Evolutionary conservation across 2,113 vertebrate species (phyloP).

Genomic region (Raja brachyura): DNA sequence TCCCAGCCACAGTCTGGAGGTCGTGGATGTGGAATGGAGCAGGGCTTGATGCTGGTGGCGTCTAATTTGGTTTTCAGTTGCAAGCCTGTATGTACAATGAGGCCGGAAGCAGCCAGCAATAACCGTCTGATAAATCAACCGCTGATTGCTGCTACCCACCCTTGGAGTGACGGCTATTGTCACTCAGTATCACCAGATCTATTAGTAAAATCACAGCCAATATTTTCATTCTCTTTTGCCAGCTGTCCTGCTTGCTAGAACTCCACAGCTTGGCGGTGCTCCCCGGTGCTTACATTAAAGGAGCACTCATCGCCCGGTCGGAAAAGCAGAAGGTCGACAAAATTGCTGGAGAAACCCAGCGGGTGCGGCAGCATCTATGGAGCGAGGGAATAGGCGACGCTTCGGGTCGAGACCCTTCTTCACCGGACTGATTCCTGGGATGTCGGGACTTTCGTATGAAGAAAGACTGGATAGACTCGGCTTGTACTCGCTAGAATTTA

Average conservation of each 20-base stretch:
- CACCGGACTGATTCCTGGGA: too few species aligned
- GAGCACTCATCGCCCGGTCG: not conserved
- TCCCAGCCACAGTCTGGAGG: not conserved
- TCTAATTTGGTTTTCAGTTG: not conserved
- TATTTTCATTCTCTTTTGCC: not conserved
- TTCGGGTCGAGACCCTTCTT: too few species aligned
- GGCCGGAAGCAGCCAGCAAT: not conserved
- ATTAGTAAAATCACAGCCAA: not conserved
- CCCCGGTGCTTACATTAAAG: not conserved
- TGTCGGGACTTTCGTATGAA: too few species aligned
- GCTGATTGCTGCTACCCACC: not conserved
- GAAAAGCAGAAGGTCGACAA: not conserved
- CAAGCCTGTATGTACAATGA: not conserved
- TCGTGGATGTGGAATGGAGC: not conserved
- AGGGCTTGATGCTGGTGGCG: not conserved
- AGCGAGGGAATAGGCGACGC: too few species aligned
- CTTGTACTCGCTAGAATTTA: too few species aligned
- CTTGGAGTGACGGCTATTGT: not conserved
- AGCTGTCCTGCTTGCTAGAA: not conserved
- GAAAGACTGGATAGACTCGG: too few species aligned
- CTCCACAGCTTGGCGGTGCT: not conserved
- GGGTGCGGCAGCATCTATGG: too few species aligned
- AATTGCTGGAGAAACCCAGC: too few species aligned
- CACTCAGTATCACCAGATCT: not conserved
- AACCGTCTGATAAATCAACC: not conserved